phyloP scores from a whole-genome alignment of 2,113 vertebrate species.

The Brachyhypopomus gauderio region DNA sequence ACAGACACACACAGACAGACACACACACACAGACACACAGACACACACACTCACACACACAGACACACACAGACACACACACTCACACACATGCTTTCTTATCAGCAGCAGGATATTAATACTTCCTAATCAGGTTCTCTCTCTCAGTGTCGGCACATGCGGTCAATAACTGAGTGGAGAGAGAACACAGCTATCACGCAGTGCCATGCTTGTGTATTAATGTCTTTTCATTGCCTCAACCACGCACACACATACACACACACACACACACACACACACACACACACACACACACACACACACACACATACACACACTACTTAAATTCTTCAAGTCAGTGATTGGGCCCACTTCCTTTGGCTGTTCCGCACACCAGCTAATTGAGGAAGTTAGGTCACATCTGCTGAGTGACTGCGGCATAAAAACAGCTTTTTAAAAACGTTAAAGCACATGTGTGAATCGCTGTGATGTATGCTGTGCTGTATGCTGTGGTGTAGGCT shows the following conservation, averaged over 20 bases:
- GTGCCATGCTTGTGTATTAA: background rate
- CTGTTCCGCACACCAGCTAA: slow-evolving; percentile 19
- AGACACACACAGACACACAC: too few relatives aligned
- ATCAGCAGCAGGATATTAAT: slow-evolving; percentile 41
- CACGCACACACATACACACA: background rate
- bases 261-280: slow-evolving; percentile 14
- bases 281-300: too few relatives aligned
- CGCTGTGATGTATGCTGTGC: too few relatives aligned
- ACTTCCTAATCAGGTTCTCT: slow-evolving; percentile 30
- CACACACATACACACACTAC: slow-evolving; percentile 21
- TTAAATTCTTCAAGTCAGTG: slow-evolving; percentile 1
- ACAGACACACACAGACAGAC: too few relatives aligned
- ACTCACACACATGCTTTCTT: background rate
- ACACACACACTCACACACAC: too few relatives aligned
- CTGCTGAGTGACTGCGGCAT: background rate
- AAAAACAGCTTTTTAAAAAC: background rate
- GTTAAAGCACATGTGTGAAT: background rate
- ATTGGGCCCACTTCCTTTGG: slow-evolving; percentile 27
- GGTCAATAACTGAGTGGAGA: slow-evolving; percentile 2
- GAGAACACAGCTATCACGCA: background rate
- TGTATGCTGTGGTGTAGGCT: too few relatives aligned
- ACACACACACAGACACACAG: too few relatives aligned
- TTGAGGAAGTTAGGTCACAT: slow-evolving; percentile 46
- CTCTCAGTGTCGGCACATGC: slow-evolving; percentile 12
- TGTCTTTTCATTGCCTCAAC: slow-evolving; percentile 4